Percentiles rank a stretch among this genome's conserved stretches.
Conservation (phyloP, 2,113 vertebrate species). For the Anguilla japonica region DNA sequence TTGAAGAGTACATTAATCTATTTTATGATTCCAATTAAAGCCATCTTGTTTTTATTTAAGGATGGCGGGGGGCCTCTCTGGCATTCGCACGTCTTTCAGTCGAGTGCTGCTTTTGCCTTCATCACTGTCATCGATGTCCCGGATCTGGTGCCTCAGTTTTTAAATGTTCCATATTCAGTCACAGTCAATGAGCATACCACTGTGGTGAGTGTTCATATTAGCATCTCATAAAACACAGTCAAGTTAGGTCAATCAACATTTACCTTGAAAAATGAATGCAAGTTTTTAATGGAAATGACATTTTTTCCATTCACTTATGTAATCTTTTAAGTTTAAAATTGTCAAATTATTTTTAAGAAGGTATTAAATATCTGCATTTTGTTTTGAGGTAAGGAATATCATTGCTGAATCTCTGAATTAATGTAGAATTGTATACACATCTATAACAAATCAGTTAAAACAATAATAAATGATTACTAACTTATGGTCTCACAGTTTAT, state of each 20-base stretch:
- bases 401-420: background rate
- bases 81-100: rapidly evolving
- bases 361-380: background rate
- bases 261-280: background rate
- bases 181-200: slow-evolving; percentile 62
- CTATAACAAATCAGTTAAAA: background rate
- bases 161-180: slow-evolving; percentile 60
- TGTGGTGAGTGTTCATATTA: slow-evolving; percentile 54
- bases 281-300: too few relatives aligned
- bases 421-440: background rate
- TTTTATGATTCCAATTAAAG: background rate
- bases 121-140: slow-evolving; percentile 74
- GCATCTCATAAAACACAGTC: background rate
- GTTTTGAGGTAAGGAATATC: too few relatives aligned
- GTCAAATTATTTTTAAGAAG: too few relatives aligned
- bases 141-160: slow-evolving; percentile 76
- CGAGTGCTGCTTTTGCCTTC: slow-evolving; percentile 56
- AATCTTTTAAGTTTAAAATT: too few relatives aligned
- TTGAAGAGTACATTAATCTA: too few relatives aligned
- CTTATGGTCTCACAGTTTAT: background rate
- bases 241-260: background rate
- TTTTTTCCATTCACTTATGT: too few relatives aligned
- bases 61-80: slow-evolving; percentile 61
- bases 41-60: slow-evolving; percentile 48
- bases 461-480: background rate